phyloP scores from a whole-genome alignment of 2,797 vertebrate genomes.

The Simalia tracyae region DNA sequence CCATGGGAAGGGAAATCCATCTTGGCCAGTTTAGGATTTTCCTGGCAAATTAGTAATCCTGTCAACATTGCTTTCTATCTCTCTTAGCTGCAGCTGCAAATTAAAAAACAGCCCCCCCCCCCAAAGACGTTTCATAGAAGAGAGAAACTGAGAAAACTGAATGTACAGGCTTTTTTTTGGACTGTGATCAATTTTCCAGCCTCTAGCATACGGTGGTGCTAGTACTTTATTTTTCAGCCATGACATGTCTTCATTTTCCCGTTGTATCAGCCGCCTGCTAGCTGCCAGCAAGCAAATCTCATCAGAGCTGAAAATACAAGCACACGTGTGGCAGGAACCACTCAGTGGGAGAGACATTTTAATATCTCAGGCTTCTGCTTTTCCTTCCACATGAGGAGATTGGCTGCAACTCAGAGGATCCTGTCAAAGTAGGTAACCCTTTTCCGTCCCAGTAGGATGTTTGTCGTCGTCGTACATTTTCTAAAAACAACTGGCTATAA shows the following conservation, averaged over 20 bases:
- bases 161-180: slow-evolving; percentile 44
- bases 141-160: slow-evolving; percentile 1
- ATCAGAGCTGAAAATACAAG: slow-evolving; percentile 77
- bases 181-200: slow-evolving; percentile 68
- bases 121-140: slow-evolving; percentile 22
- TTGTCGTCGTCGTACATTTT: slow-evolving; percentile 54
- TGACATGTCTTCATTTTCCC: slow-evolving; percentile 75
- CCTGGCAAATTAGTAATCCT: slow-evolving; percentile 58
- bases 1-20: slow-evolving; percentile 50
- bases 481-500: slow-evolving; percentile 49
- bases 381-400: slow-evolving; percentile 69
- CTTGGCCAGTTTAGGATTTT: slow-evolving; percentile 58
- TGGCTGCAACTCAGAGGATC: slow-evolving; percentile 64
- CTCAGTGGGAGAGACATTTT: slow-evolving; percentile 67
- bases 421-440: slow-evolving; percentile 71
- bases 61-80: slow-evolving; percentile 36
- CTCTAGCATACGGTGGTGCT: slow-evolving; percentile 81
- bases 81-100: slow-evolving; percentile 29
- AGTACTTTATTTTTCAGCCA: slow-evolving; percentile 77
- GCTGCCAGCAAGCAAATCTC: slow-evolving; percentile 70
- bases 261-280: slow-evolving; percentile 74
- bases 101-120: slow-evolving; percentile 33
- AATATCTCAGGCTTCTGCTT: slow-evolving; percentile 56
- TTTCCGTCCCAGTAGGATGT: slow-evolving; percentile 45
- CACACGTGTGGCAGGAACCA: slow-evolving; percentile 70